phyloP scores from a whole-genome alignment of 2,113 vertebrate species.

The Amblyopsis rosae region DNA sequence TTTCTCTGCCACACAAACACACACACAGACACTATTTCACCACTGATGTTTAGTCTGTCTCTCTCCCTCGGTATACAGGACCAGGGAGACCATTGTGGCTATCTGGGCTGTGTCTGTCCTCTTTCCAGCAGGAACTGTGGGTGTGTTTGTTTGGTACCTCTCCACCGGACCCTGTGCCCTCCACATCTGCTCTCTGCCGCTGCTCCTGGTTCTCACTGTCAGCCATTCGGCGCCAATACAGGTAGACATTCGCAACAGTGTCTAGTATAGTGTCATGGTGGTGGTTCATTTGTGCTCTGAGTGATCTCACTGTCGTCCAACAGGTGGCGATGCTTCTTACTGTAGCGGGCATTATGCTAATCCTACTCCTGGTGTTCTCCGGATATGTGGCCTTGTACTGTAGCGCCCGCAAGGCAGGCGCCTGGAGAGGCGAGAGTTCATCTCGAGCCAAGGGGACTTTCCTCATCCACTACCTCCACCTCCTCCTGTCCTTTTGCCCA shows the following conservation, averaged over 20 bases:
- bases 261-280: not conserved
- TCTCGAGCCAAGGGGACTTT: conserved; percentile 80
- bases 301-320: no score
- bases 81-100: conserved; percentile 60
- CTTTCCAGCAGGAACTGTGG: conserved; percentile 68
- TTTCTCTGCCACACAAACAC: not conserved
- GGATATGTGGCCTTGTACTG: conserved; percentile 77
- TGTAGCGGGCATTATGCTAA: conserved; percentile 61
- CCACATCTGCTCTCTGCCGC: conserved; percentile 68
- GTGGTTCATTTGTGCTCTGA: not conserved
- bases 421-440: conserved; percentile 69
- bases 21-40: not conserved
- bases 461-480: conserved; percentile 78
- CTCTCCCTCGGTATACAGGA: conserved; percentile 14
- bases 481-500: conserved; percentile 79
- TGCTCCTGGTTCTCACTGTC: conserved; percentile 73
- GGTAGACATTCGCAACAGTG: not conserved
- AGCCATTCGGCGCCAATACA: conserved; percentile 67
- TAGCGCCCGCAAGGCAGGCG: conserved; percentile 72
- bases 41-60: no score
- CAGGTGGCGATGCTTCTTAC: conserved; percentile 72
- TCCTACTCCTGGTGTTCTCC: conserved; percentile 71
- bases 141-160: conserved; percentile 65
- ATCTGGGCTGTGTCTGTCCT: conserved; percentile 67
- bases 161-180: conserved; percentile 51